Evolutionary conservation across 2,113 vertebrate genomes (phyloP), one percentile per base, ranked within the genome.

Genomic region (Ictalurus furcatus): DNA sequence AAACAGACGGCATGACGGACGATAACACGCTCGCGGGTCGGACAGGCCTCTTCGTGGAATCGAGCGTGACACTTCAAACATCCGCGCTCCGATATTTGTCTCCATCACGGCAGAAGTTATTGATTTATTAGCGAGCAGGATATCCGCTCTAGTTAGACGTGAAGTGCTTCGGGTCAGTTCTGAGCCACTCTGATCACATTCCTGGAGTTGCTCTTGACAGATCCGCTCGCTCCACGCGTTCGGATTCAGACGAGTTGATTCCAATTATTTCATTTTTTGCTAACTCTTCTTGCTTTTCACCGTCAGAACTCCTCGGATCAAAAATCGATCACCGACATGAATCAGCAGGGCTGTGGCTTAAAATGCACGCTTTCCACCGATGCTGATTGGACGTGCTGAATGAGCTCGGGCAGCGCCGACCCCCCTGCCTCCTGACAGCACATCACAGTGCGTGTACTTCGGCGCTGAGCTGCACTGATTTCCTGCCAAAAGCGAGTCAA

Each of bases 41-140:
- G 16, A 37, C 9, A 37, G 79, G 67, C 65, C 69, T 85, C 84
- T 83, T 87, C 25, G 12, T 80, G 81, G 58, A 86, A 90, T 90
- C 85, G 90, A 85, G 87, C 71, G 80, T 83, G 61, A 59, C 65
- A 89, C 84, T 88, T 92, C 89, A 78, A 88, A 92, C 85, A 86
- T 90, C 84, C 85, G n/a, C 79, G 69, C 48, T 89, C 74, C 65
- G 71, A 74, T 89, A 85, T 90, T 88, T 86, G 48, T 74, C 88
- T 92, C 74, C 63, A 84, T 92, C 83, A 37, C 67, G 30, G 84
- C 25, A 76, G 87, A 89, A 85, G 84, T 85, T 89, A 86, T 80
- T 88, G 86, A 85, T 90, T 90, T 88, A 90, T 88, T 80, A 88
- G 86, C 44, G n/a, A 85, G 52, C 30, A 80, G 84, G 74, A 78